phyloP scores from a whole-genome alignment of 2,888 invertebrate species.

The Thumatha senex region DNA sequence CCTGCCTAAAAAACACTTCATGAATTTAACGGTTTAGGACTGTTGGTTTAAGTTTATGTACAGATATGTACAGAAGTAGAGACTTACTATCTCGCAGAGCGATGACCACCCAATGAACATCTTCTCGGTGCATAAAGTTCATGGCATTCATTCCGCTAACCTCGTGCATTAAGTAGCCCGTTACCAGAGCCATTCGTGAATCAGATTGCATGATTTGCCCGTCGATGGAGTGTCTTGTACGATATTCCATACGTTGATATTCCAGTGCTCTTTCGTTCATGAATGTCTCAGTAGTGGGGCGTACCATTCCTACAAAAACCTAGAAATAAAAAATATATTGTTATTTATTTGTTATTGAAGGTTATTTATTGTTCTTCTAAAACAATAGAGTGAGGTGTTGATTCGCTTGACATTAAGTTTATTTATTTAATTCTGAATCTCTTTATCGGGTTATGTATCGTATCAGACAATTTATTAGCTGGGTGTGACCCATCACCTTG shows the following conservation, averaged over 20 bases:
- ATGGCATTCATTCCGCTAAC: slow-evolving; percentile 94
- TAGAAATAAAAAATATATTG: slow-evolving; percentile 33
- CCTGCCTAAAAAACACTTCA: too few species aligned
- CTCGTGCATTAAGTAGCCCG: slow-evolving; percentile 94
- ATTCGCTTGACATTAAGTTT: too few species aligned
- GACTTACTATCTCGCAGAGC: slow-evolving; percentile 89
- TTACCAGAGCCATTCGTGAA: slow-evolving; percentile 93
- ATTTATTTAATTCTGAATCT: too few species aligned
- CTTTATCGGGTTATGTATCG: too few species aligned
- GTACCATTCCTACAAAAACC: slow-evolving; percentile 87
- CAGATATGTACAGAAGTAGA: slow-evolving; percentile 1
- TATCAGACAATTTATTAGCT: too few species aligned
- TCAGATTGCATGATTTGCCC: slow-evolving; percentile 95
- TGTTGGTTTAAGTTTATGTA: too few species aligned
- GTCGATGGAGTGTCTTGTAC: slow-evolving; percentile 93
- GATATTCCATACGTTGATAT: slow-evolving; percentile 89
- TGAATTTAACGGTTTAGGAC: too few species aligned
- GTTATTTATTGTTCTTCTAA: not conserved
- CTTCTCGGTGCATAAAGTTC: slow-evolving; percentile 94
- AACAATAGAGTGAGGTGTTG: not conserved
- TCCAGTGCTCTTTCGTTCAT: slow-evolving; percentile 64
- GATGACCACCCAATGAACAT: slow-evolving; percentile 93
- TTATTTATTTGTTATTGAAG: slow-evolving; percentile 3
- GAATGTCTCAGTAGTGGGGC: slow-evolving; percentile 85
- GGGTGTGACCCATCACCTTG: too few species aligned